phyloP scores from a whole-genome alignment of 2,888 invertebrate genomes.

The Drosophila tripunctata region DNA sequence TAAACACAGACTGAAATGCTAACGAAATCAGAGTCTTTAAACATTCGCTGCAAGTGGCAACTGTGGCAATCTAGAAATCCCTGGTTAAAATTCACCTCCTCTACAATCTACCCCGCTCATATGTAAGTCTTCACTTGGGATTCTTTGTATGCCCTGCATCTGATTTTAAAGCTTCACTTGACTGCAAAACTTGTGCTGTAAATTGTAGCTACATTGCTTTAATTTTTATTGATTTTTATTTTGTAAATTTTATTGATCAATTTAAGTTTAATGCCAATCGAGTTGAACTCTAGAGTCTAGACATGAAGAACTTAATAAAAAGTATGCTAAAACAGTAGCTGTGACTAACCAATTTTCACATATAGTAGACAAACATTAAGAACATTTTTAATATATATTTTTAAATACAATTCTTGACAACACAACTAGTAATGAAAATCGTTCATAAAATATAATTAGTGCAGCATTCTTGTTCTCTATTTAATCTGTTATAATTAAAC shows the following conservation, averaged over 20 bases:
- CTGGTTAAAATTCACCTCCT: constrained; percentile 12
- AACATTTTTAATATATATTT: neutral
- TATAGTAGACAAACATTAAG: neutral
- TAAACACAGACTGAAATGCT: constrained; percentile 40
- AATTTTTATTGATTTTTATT: neutral
- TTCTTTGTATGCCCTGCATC: constrained; percentile 58
- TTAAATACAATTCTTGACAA: neutral
- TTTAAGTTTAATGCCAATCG: constrained; percentile 53
- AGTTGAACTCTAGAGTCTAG: constrained; percentile 41
- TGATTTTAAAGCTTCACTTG: constrained; percentile 56
- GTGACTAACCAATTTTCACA: too few relatives aligned
- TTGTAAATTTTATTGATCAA: constrained; percentile 32
- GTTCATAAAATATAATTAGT: constrained; percentile 25
- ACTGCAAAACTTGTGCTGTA: constrained; percentile 24
- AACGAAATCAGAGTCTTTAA: constrained; percentile 53
- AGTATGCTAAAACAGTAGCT: neutral
- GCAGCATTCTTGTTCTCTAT: constrained; percentile 44
- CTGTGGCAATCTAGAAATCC: constrained; percentile 73
- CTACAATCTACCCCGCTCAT: neutral
- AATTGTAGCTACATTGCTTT: constrained; percentile 22
- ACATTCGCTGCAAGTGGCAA: constrained; percentile 40
- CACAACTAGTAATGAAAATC: neutral
- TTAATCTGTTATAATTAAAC: constrained; percentile 64
- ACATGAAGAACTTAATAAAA: neutral
- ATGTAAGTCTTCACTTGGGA: constrained; percentile 46